A percentile compares a stretch with the other conserved stretches of the same genome.
Evolutionary conservation across 2,797 vertebrate species (phyloP).

Genomic region (Sebastes baramenuke): DNA sequence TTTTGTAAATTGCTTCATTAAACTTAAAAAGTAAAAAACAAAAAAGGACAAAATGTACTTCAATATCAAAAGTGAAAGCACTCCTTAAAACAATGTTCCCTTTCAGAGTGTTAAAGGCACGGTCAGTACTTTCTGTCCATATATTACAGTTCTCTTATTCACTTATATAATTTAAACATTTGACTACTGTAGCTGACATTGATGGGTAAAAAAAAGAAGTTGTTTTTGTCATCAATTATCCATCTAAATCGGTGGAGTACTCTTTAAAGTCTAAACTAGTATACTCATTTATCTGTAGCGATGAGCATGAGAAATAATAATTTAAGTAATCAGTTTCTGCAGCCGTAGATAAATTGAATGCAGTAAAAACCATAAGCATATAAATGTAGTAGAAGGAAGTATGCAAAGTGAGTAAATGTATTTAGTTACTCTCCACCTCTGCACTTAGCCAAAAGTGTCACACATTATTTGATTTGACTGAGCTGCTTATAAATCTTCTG

Average conservation of each 20-base stretch:
- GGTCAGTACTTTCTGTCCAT: too few species aligned
- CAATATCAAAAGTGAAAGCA: too few species aligned
- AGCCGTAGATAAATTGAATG: neutral
- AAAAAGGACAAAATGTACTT: too few species aligned
- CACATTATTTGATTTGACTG: neutral
- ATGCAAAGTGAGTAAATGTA: neutral
- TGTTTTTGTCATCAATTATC: neutral
- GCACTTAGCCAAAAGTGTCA: neutral
- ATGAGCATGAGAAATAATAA: neutral
- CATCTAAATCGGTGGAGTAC: neutral
- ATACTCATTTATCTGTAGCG: neutral
- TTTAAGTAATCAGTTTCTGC: too few species aligned
- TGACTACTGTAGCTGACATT: neutral
- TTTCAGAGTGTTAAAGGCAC: too few species aligned
- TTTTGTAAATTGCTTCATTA: too few species aligned
- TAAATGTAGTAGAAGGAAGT: too few species aligned
- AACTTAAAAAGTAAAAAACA: too few species aligned
- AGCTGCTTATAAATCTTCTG: neutral
- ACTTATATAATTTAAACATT: neutral
- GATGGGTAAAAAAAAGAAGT: neutral
- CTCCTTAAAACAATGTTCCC: too few species aligned
- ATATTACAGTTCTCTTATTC: too few species aligned
- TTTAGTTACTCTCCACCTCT: neutral
- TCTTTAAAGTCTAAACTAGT: neutral
- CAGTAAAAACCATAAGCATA: neutral